Base-by-base conservation (phyloP, 2,888 invertebrate species). In the Buathra laborator region DNA sequence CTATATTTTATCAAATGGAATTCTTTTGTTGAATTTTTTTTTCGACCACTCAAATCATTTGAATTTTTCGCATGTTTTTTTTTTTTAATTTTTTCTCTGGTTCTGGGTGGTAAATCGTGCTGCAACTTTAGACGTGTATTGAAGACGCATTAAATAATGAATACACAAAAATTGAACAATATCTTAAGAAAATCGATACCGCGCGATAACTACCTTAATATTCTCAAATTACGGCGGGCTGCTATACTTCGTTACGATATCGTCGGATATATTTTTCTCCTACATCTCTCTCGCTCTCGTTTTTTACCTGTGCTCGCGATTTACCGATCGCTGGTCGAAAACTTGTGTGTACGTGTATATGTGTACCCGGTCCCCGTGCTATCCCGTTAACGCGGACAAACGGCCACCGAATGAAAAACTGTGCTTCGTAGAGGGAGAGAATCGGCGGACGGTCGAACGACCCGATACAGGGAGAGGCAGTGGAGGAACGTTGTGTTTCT, bases 301-400 rank as follows among this genome's bases (percentile, higher is more conserved):
- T 46, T 5, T 44, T 44, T 44, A 64, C 78, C 44, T 56, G 59
- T 43, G 51, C 53, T 59, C 79, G 70, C 81, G 81, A 84, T 84
- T 78, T 78, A 78, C 84, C 74, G 77, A 74, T 68, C 68, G 81
- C 43, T 32, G 53, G 46, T 56, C 67, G 84, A 66, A 81, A 70
- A 48, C 68, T 86, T 72, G 59, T 78, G 68, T 59, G 64, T 37
- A 9, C 7, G 37, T 5, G 37, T 37, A 9, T 37, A 37, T 9
- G 62, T 53, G 44, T 24, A 46, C 43, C 59, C 46, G 66, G 71
- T 77, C 67, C 46, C 59, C 70, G 64, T 37, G 51, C 72, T 53
- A 72, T 66, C 68, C 77, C 72, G 86, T 86, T 88, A 89, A 88
- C 87, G 84, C 77, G 82, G 88, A 90, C 86, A 90, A 89, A 90